Percentiles rank a stretch among this genome's conserved stretches.
These are phyloP conservation scores for Deroplatys truncata DNA, from an alignment of 2,888 invertebrate species.

Conservation along the genomic window DNA sequence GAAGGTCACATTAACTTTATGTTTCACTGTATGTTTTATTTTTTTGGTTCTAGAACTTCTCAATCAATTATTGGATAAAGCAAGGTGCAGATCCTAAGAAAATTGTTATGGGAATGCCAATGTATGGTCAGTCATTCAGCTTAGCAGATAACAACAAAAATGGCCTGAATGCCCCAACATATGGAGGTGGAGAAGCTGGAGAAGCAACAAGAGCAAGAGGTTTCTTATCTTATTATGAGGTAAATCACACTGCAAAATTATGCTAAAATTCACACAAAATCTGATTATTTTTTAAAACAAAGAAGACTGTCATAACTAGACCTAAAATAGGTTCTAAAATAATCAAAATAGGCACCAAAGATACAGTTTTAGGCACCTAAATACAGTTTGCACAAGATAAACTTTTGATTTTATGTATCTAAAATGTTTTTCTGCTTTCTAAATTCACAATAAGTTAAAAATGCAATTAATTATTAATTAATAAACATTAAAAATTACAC, in stretches of 20 bases:
- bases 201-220: conserved; percentile 84
- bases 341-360: too few relatives aligned
- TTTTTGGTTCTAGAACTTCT: conserved; percentile 63
- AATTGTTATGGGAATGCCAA: conserved; percentile 79
- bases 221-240: conserved; percentile 85
- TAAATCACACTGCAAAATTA: conserved; percentile 38
- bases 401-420: too few relatives aligned
- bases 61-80: conserved; percentile 81
- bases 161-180: conserved; percentile 71
- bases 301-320: background rate
- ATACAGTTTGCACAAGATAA: too few relatives aligned
- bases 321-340: too few relatives aligned
- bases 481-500: too few relatives aligned
- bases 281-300: background rate
- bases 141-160: conserved; percentile 61
- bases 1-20: too few relatives aligned
- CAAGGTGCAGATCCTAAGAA: conserved; percentile 76
- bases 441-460: too few relatives aligned
- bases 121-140: conserved; percentile 87
- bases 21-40: background rate
- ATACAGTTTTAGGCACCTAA: too few relatives aligned
- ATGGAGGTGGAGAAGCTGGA: conserved; percentile 85
- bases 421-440: too few relatives aligned
- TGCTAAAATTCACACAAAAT: background rate
- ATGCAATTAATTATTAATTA: too few relatives aligned